Conservation (phyloP, 1,140 invertebrate species). For the Caenorhabditis inopinata region DNA sequence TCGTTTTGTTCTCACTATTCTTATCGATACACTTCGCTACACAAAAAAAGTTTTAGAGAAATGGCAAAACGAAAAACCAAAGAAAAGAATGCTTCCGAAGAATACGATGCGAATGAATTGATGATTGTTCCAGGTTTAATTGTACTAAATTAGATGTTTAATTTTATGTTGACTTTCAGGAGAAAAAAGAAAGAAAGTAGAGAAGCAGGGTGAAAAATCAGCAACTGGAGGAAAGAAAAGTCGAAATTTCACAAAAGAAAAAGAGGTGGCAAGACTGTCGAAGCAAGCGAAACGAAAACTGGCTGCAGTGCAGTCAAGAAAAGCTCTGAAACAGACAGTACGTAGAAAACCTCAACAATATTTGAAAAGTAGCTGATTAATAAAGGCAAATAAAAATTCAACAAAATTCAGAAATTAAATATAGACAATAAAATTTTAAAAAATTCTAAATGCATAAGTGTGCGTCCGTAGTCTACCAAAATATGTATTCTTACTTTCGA, state of each 20-base stretch:
- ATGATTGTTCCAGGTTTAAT: constrained; percentile 36
- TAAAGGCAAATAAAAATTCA: no score
- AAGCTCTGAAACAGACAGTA: constrained; percentile 24
- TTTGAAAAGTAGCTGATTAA: background rate
- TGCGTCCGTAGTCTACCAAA: no score
- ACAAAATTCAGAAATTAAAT: no score
- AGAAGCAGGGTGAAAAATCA: constrained; percentile 8
- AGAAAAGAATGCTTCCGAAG: background rate
- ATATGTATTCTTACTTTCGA: no score
- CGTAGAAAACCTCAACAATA: no score
- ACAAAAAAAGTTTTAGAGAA: background rate
- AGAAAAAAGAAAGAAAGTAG: background rate
- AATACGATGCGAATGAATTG: constrained; percentile 22
- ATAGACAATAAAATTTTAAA: no score
- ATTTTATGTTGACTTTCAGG: background rate
- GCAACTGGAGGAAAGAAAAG: constrained; percentile 39
- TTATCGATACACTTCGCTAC: background rate
- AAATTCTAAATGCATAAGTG: no score
- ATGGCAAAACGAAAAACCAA: constrained; percentile 28
- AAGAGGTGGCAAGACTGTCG: constrained; percentile 27
- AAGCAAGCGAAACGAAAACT: constrained; percentile 39
- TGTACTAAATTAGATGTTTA: background rate
- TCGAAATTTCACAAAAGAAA: constrained; percentile 35
- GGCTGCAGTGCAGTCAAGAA: constrained; percentile 33
- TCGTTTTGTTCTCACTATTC: no score